A percentile compares a stretch with the other conserved stretches of the same genome.
Evolutionary conservation across 2,113 vertebrate species (phyloP).

Genomic region (Lasiurus borealis): DNA sequence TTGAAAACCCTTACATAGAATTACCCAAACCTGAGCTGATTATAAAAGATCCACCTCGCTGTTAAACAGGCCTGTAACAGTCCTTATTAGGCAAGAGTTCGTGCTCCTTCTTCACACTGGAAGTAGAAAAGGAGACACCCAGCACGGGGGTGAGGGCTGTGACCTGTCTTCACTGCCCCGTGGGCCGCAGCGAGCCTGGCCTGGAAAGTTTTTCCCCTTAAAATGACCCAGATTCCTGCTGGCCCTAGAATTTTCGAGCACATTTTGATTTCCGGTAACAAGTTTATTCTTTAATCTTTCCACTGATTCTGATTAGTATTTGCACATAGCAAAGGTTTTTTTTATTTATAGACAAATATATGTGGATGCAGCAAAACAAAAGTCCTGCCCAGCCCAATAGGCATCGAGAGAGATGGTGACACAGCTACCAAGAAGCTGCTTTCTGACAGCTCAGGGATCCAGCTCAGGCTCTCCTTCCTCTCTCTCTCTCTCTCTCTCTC

Average conservation of each 20-base stretch:
- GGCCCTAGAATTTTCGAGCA: too few species aligned
- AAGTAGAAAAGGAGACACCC: background rate
- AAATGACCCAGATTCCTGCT: background rate
- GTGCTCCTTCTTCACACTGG: background rate
- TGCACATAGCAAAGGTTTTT: too few species aligned
- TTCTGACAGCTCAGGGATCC: background rate
- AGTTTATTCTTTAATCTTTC: background rate
- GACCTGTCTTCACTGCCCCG: background rate
- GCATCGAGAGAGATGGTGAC: background rate
- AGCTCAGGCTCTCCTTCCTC: background rate
- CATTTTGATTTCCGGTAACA: background rate
- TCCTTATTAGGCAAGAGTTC: background rate
- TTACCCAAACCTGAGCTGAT: background rate
- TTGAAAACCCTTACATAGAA: background rate
- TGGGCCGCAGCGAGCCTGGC: background rate
- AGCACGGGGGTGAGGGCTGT: fast-evolving
- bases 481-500: background rate
- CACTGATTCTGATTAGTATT: fast-evolving
- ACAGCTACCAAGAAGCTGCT: background rate
- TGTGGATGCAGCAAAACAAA: fast-evolving
- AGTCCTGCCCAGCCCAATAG: fast-evolving
- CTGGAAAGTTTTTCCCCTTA: fast-evolving
- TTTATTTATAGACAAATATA: background rate
- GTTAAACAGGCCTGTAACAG: background rate
- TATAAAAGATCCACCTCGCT: background rate